Evolutionary conservation across 2,888 invertebrate species (phyloP), one percentile per base, ranked within the genome.

Genomic region (Netelia inedita): DNA sequence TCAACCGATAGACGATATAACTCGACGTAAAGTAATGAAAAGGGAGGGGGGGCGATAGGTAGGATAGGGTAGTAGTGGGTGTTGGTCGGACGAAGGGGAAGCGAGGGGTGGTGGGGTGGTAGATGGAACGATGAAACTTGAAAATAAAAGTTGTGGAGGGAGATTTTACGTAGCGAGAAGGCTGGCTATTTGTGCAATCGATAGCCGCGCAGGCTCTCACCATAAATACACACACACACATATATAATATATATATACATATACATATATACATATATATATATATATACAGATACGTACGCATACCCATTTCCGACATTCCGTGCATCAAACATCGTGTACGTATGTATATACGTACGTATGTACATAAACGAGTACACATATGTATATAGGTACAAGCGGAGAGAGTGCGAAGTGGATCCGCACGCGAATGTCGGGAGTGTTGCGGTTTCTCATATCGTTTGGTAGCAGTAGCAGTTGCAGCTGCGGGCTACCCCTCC

Each of bases 391-490:
- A 59, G 43, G 19, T 50, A 21, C 6, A 41, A 63, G 11, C 10
- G 5, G 41, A 66, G 75, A 76, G 76, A 63, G 78, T 78, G 84
- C 76, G 68, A 84, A 81, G 73, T 80, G 57, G 81, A 81, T 78
- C 68, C 55, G 81, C 84, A 84, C 84, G 84, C 80, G 80, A 84
- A 81, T 84, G 81, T 84, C 84, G 79, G 35, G 76, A 69, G 72
- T 73, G 72, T 80, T 84, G 80, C 83, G 80, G 83, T 76, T 76
- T 76, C 83, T 84, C 83, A 73, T 76, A 84, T 78, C 84, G 82
- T 66, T 73, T 50, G 68, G 53, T 66, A 69, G 68, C 80, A 81
- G 84, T 84, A 78, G 72, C 61, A 82, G 83, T 50, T 78, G 80
- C 80, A 78, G 73, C 66, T 80, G 41, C 71, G 9, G 16, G 28